Conservation (phyloP, 2,113 vertebrate genomes). For the Thalassoma bifasciatum region DNA sequence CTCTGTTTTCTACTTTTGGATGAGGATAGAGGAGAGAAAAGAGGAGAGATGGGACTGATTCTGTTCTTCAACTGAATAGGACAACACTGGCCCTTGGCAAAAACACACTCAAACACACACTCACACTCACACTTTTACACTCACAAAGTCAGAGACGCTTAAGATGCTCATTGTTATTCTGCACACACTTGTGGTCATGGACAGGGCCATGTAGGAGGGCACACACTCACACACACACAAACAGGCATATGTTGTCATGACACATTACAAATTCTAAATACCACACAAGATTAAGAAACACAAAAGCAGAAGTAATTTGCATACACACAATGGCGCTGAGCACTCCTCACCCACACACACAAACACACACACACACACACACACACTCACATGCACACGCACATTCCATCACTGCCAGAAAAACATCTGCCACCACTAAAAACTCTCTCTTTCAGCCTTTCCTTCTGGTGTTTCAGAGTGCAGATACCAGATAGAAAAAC, state of each 20-base stretch:
- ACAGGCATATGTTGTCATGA: constrained; percentile 48
- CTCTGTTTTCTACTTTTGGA: too few species aligned
- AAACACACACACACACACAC: constrained; percentile 23
- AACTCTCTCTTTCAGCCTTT: constrained; percentile 30
- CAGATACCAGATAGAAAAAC: neutral
- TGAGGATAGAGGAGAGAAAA: too few species aligned
- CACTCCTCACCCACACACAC: constrained; percentile 10
- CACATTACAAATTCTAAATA: constrained; percentile 70
- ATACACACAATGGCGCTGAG: constrained; percentile 43
- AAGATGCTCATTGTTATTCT: constrained; percentile 81
- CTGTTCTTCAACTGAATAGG: constrained; percentile 57
- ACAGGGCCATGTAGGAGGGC: constrained; percentile 61
- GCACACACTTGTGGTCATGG: constrained; percentile 75
- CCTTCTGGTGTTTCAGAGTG: constrained; percentile 26
- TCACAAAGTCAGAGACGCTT: constrained; percentile 42
- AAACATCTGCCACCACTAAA: constrained; percentile 64
- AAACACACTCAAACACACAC: constrained; percentile 9
- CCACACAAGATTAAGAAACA: constrained; percentile 65
- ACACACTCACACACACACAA: constrained; percentile 7
- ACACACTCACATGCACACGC: constrained; percentile 23
- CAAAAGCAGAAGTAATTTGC: constrained; percentile 60
- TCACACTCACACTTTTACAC: constrained; percentile 22
- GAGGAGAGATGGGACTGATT: constrained; percentile 45
- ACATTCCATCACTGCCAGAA: constrained; percentile 62
- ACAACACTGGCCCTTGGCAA: constrained; percentile 54